phyloP scores from a whole-genome alignment of 2,113 vertebrate species.

The Smithornis capensis region DNA sequence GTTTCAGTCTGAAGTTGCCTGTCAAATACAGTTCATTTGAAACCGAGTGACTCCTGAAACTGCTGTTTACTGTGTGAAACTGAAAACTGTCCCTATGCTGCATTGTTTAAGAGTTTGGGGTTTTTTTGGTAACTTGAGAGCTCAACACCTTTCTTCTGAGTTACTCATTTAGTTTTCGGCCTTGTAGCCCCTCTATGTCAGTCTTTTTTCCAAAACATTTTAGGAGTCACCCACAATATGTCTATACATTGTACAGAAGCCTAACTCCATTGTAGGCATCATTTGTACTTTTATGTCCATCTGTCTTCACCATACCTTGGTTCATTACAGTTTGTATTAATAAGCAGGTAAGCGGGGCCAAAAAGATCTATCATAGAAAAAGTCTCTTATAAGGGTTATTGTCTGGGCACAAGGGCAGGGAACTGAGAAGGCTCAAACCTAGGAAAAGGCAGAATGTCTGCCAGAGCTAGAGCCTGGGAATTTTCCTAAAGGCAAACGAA shows the following conservation, averaged over 20 bases:
- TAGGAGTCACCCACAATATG: neutral
- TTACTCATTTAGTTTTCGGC: neutral
- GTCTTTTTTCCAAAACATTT: neutral
- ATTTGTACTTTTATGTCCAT: neutral
- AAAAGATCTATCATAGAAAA: neutral
- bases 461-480: conserved; percentile 18
- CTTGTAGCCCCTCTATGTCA: neutral
- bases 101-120: neutral
- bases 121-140: neutral
- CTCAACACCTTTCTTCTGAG: neutral
- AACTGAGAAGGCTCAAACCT: neutral
- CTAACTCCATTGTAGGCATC: neutral
- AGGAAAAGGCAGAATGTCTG: neutral
- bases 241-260: neutral
- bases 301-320: neutral
- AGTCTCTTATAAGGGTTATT: neutral
- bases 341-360: neutral
- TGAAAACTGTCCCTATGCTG: neutral
- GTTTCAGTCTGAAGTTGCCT: conserved; percentile 48
- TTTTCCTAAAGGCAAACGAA: conserved; percentile 29
- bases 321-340: neutral
- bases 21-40: conserved; percentile 6
- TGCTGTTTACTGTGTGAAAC: conserved; percentile 21
- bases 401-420: neutral
- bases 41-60: conserved; percentile 26